phyloP scores from a whole-genome alignment of 2,888 invertebrate genomes.

The Carabus problematicus region DNA sequence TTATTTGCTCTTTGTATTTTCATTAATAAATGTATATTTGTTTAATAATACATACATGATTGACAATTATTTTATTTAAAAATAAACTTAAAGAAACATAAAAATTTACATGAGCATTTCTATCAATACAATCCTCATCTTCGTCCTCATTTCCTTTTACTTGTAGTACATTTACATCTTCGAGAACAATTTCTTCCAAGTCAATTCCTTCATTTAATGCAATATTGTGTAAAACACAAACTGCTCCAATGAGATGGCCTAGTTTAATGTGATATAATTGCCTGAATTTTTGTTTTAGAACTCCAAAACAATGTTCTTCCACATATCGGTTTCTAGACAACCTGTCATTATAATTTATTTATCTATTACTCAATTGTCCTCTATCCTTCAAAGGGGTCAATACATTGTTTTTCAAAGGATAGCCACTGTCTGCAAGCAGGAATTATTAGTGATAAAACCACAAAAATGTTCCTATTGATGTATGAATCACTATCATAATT shows the following conservation, averaged over 20 bases:
- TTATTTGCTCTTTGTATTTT: too few relatives aligned
- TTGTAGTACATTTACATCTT: too few relatives aligned
- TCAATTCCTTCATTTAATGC: constrained; percentile 31
- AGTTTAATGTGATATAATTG: constrained; percentile 41
- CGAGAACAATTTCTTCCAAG: too few relatives aligned
- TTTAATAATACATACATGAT: too few relatives aligned
- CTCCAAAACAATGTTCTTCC: constrained; percentile 11
- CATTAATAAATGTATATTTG: too few relatives aligned
- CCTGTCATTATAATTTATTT: constrained; percentile 1
- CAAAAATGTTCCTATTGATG: neutral
- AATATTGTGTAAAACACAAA: constrained; percentile 41
- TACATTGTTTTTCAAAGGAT: neutral
- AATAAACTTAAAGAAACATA: too few relatives aligned
- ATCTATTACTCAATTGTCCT: neutral
- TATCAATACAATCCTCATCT: too few relatives aligned
- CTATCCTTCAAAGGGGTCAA: neutral
- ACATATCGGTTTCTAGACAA: neutral
- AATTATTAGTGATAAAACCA: neutral
- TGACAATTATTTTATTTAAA: too few relatives aligned
- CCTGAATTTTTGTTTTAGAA: too few relatives aligned
- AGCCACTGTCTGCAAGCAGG: constrained; percentile 1
- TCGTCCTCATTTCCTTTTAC: too few relatives aligned
- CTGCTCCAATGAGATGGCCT: constrained; percentile 40
- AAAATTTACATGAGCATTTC: too few relatives aligned
- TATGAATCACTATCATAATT: constrained; percentile 4